Percentiles rank a stretch among this genome's conserved stretches.
Conservation (phyloP, 2,888 invertebrate species). For the Tanytarsus gracilentus region DNA sequence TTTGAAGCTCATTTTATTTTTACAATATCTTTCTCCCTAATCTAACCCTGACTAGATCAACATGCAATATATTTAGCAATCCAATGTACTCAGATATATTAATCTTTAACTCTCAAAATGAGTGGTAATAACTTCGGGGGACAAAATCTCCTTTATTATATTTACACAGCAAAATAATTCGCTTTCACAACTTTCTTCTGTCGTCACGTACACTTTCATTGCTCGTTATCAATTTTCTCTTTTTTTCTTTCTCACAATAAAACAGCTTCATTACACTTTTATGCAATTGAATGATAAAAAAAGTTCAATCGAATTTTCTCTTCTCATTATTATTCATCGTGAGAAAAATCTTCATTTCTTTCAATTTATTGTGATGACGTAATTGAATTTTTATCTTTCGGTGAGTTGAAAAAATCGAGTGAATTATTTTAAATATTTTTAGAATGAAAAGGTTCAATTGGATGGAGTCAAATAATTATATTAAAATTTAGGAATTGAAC, state of each 20-base stretch:
- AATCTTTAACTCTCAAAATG: neutral
- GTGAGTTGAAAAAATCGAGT: too few species aligned
- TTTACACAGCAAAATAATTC: conserved; percentile 4
- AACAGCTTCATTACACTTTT: conserved; percentile 1
- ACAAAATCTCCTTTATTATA: neutral
- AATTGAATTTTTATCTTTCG: conserved; percentile 12
- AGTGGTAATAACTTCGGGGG: neutral
- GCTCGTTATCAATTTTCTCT: neutral
- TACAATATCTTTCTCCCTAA: neutral
- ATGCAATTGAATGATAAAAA: conserved; percentile 3
- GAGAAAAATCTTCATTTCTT: neutral
- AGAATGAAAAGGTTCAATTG: too few species aligned
- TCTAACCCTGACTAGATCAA: neutral
- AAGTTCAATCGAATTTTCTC: neutral
- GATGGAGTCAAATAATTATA: too few species aligned
- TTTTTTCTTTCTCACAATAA: neutral
- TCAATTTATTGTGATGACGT: neutral
- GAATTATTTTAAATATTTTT: neutral
- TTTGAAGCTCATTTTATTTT: neutral
- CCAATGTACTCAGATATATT: neutral
- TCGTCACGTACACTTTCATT: neutral
- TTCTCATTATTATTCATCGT: conserved; percentile 6
- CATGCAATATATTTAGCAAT: neutral
- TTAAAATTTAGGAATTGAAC: too few species aligned
- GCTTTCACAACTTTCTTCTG: neutral